Base-by-base conservation (phyloP, 2,113 vertebrate species). In the Varanus komodoensis region DNA sequence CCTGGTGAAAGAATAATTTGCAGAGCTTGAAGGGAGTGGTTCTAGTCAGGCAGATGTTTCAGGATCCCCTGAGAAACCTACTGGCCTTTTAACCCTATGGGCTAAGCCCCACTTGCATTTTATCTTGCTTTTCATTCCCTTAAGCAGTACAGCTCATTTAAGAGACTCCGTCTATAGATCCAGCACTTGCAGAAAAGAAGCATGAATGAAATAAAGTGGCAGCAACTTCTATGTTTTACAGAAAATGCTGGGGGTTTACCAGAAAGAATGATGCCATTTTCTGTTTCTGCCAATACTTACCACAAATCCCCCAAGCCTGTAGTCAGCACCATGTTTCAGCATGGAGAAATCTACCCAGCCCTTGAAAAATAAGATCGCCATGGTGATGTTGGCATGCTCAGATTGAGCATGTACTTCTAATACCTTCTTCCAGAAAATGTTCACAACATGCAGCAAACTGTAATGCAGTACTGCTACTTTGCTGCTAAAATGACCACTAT, bases 401-500 rank as follows among this genome's bases (percentile, higher is more conserved):
- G 29, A 75, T 44, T 57, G 57, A 93, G 84, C 64, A 0, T 73
- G 7, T 21, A 88, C 32, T 48, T 50, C 32, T 94, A 48, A 87
- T 85, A 71, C 9, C 54, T 69, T 88, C 6, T 0, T 82, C 94
- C 87, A 48, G 74, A 83, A n/a, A 44, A 21, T 48, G 34, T 32
- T 57, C 64, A 23, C 27, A 94, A 86, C 34, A 89, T 9, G 29
- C 15, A 64, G 83, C 9, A 19, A 71, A 92, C 88, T n/a, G 29
- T 50, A 92, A 91, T 71, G 67, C 83, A 50, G 74, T 85, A 91
- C 2, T 84, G 88, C 82, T 94, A 87, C 93, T 84, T 86, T 89
- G 75, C 78, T 92, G 92, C 95, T 90, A 75, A 95, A 67, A 84
- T 29, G 68, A 84, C 80, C 79, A 92, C 91, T 89, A 61, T 32